A percentile compares a stretch with the other conserved stretches of the same genome.
phyloP scores from a whole-genome alignment of 2,888 invertebrate genomes.

The Stramonita haemastoma region DNA sequence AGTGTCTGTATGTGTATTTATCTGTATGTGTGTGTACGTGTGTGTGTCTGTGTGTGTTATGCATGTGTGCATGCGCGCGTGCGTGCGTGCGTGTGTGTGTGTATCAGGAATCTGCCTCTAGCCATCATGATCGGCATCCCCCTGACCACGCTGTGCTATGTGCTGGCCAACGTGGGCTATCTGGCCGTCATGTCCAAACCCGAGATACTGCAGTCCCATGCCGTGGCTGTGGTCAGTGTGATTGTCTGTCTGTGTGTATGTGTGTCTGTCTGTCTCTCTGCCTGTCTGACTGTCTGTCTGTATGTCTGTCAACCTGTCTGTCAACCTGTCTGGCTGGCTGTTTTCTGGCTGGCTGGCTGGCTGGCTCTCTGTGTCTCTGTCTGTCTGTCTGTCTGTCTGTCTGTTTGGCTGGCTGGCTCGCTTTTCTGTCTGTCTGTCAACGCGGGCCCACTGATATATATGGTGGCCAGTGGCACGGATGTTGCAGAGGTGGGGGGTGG shows the following conservation, averaged over 20 bases:
- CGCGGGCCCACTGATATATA: background rate
- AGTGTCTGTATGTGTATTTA: background rate
- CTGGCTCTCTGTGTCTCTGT: background rate
- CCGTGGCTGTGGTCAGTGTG: constrained; percentile 88
- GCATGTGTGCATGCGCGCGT: background rate
- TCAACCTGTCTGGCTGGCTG: background rate
- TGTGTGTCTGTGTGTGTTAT: background rate
- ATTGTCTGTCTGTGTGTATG: background rate
- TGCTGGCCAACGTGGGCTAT: constrained; percentile 93
- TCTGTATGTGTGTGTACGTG: background rate
- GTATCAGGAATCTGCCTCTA: constrained; percentile 89
- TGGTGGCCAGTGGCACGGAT: background rate
- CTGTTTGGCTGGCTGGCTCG: background rate
- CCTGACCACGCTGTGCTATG: constrained; percentile 91
- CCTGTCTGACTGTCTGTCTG: background rate
- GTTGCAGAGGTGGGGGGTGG: constrained; percentile 71
- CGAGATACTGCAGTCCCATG: constrained; percentile 88
- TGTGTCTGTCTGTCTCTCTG: background rate
- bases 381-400: constrained; percentile 1
- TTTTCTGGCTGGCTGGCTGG: background rate
- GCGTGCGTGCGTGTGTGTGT: background rate
- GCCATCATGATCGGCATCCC: constrained; percentile 96
- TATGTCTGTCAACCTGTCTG: background rate
- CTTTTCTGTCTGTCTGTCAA: background rate
- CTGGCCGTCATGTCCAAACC: constrained; percentile 90